phyloP scores from a whole-genome alignment of 2,888 invertebrate genomes.

The Andricus curvator region DNA sequence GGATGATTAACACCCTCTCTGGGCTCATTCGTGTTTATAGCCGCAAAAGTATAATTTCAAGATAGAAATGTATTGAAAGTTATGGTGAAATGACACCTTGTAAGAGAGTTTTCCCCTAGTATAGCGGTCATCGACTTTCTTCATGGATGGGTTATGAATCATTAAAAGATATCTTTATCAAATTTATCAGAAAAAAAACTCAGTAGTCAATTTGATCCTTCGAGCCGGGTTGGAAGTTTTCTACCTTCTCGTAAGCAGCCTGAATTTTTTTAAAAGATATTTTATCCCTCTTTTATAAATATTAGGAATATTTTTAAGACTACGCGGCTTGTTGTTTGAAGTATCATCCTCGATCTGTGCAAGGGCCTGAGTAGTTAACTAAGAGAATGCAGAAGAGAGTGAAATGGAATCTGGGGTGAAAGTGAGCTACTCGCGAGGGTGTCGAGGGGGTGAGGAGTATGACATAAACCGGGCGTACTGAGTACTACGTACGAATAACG shows the following conservation, averaged over 20 bases:
- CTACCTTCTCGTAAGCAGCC: no score
- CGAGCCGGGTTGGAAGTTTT: no score
- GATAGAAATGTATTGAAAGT: conserved; percentile 1
- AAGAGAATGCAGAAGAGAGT: conserved; percentile 68
- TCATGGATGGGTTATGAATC: not conserved
- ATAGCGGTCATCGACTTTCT: not conserved
- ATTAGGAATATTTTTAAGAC: not conserved
- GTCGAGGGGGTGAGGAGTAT: conserved; percentile 57
- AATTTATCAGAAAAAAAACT: no score
- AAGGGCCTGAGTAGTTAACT: conserved; percentile 63
- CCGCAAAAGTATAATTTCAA: not conserved
- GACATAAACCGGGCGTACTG: conserved; percentile 70
- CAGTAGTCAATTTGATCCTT: no score
- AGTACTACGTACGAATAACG: conserved; percentile 77
- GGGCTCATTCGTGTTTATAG: not conserved
- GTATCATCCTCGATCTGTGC: conserved; percentile 26
- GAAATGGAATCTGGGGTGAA: conserved; percentile 57
- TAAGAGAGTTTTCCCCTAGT: not conserved
- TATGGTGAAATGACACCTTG: not conserved
- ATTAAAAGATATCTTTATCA: not conserved
- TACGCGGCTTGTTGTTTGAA: not conserved
- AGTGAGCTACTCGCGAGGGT: conserved; percentile 54
- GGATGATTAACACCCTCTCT: conserved; percentile 16
- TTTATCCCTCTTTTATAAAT: not conserved
- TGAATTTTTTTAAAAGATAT: no score